These are phyloP conservation scores for Parauchenoglanis punctatus DNA, from an alignment of 2,797 vertebrate species.

Conservation along the genomic window DNA sequence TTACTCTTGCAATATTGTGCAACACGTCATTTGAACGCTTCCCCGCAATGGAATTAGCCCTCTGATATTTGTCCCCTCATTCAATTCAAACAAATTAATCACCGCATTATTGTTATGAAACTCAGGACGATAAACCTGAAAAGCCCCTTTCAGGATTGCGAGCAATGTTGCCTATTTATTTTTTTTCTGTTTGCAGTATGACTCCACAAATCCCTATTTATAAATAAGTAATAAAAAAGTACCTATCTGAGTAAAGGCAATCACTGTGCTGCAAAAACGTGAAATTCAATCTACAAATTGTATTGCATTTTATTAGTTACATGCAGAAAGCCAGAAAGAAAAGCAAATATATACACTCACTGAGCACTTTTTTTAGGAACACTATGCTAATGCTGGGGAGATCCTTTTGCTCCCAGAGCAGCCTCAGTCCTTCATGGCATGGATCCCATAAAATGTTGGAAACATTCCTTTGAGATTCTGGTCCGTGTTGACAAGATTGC, in stretches of 20 bases:
- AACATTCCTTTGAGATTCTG: background rate
- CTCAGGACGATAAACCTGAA: background rate
- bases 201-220: slow-evolving; percentile 7
- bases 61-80: background rate
- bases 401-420: background rate
- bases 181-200: background rate
- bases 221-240: slow-evolving; percentile 16
- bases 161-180: too few species aligned
- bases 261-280: background rate
- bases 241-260: background rate
- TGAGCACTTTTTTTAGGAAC: background rate
- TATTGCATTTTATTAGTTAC: background rate
- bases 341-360: background rate
- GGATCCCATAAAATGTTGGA: background rate
- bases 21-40: background rate
- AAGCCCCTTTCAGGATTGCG: background rate
- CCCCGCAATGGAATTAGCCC: background rate
- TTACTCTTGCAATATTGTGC: background rate
- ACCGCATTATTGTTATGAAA: background rate
- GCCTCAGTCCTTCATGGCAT: background rate
- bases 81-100: background rate
- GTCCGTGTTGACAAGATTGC: background rate
- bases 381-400: background rate
- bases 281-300: background rate
- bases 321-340: background rate